Percentiles rank a stretch among this genome's conserved stretches.
Conservation (phyloP, 2,888 invertebrate genomes). For the Isoperla grammatica region DNA sequence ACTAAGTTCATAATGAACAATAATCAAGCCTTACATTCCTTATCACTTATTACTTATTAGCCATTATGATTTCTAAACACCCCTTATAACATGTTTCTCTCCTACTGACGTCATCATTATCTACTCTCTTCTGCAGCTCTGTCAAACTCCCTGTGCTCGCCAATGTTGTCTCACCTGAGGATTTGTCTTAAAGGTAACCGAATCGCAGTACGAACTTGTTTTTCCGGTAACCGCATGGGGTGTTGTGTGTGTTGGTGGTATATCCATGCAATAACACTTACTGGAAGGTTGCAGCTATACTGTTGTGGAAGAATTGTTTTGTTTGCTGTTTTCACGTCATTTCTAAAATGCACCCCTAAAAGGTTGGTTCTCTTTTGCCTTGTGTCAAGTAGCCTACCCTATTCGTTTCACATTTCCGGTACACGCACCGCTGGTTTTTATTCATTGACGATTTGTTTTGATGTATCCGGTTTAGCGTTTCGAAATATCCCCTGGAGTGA, state of each 20-base stretch:
- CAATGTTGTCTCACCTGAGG: slow-evolving; percentile 35
- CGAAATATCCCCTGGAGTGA: neutral
- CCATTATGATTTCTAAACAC: neutral
- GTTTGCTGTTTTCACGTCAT: neutral
- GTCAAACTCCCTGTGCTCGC: slow-evolving; percentile 29
- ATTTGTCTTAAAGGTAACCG: slow-evolving; percentile 38
- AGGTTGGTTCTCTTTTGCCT: too few relatives aligned
- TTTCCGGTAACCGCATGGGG: slow-evolving; percentile 7
- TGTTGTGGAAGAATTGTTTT: too few relatives aligned
- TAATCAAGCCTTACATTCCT: too few relatives aligned
- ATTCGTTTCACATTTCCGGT: too few relatives aligned
- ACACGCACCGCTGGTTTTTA: too few relatives aligned
- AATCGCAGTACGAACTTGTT: neutral
- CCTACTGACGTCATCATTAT: neutral
- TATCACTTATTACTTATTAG: too few relatives aligned
- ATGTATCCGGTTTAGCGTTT: neutral
- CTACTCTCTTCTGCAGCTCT: slow-evolving; percentile 28
- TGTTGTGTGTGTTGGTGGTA: neutral
- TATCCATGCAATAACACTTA: neutral
- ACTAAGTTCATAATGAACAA: too few relatives aligned
- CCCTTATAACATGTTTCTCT: slow-evolving; percentile 6
- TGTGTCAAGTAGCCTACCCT: too few relatives aligned
- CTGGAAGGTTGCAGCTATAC: neutral
- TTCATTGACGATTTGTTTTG: neutral
- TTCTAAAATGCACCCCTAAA: neutral